Base-by-base conservation (phyloP, 2,888 invertebrate genomes). In the Protonemura montana region DNA sequence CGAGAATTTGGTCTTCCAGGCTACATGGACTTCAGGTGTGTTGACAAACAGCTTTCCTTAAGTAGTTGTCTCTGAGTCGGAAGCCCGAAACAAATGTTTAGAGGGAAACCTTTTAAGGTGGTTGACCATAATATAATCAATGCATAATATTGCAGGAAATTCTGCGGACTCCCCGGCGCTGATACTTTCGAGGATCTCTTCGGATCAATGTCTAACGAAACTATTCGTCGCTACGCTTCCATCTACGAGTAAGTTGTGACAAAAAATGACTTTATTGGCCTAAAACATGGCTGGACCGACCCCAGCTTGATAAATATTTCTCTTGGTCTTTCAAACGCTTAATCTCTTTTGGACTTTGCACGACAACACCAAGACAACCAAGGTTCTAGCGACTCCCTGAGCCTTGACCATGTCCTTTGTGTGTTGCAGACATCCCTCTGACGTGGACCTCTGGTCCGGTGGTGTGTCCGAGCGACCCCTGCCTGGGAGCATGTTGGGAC, bases 381-480 rank as follows among this genome's bases (percentile, higher is more conserved):
- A n/a, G n/a, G n/a, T n/a, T n/a, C n/a, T n/a, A n/a, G n/a, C n/a
- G n/a, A n/a, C n/a, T n/a, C n/a, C n/a, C 35, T 35, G 3, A 10
- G 35, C 35, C 35, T 35, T 35, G 35, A 35, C 35, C 35, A 10
- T 35, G 35, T 10, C 10, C 59, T 10, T 59, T 87, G 87, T 86
- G 89, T 10, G 35, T 35, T 90, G 2, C 89, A 96, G 96, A 88
- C 96, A 97, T 91, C 97, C 98, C 0, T 94, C 95, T 87, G 98
- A 98, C 91, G 97, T 98, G 82, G 98, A 98, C 92, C 93, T 98
- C 86, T 98, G 98, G 97, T 97, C 97, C 26, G 98, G 98, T 84
- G 98, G 98, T 83, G 97, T 98, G 7, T 97, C 98, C 0, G 98
- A 98, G 90, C 93, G 95, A 88, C 96, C 98, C 0, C 93, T 98